A percentile compares a stretch with the other conserved stretches of the same genome.
Evolutionary conservation across 1,140 invertebrate species (phyloP).

Genomic region (Cotesia vestalis): DNA sequence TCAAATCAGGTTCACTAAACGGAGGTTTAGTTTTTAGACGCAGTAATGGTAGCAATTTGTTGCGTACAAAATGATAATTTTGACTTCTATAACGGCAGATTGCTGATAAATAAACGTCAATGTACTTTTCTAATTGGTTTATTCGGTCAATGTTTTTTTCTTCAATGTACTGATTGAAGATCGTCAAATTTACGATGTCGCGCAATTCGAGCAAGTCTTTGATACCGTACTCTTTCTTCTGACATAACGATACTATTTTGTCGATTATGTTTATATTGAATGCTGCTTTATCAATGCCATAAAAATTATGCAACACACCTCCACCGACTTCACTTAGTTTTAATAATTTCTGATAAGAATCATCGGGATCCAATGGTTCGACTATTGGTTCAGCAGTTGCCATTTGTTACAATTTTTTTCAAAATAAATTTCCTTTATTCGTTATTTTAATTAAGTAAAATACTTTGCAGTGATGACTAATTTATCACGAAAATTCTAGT

Average conservation of each 20-base stretch:
- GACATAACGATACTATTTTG: neutral
- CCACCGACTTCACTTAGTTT: neutral
- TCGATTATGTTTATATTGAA: slow-evolving; percentile 1
- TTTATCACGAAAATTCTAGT: no score
- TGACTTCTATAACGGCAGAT: slow-evolving; percentile 7
- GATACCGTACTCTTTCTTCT: neutral
- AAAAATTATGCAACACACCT: neutral
- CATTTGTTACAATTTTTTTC: no score
- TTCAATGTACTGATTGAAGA: neutral
- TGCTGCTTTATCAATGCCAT: slow-evolving; percentile 12
- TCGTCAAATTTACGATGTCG: neutral
- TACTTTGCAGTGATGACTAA: no score
- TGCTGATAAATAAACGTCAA: slow-evolving; percentile 1
- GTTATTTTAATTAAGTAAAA: no score
- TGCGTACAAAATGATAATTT: slow-evolving; percentile 1
- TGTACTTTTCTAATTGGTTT: neutral
- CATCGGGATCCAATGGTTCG: no score
- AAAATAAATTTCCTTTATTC: no score
- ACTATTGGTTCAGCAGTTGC: no score
- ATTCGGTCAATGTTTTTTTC: slow-evolving; percentile 5
- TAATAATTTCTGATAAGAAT: no score
- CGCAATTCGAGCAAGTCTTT: neutral
- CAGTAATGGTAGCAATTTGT: slow-evolving; percentile 1
- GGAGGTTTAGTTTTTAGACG: neutral
- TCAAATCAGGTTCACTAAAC: slow-evolving; percentile 7